A percentile compares a stretch with the other conserved stretches of the same genome.
Conservation (phyloP, 2,888 invertebrate genomes). For the Cephus pygmeus region DNA sequence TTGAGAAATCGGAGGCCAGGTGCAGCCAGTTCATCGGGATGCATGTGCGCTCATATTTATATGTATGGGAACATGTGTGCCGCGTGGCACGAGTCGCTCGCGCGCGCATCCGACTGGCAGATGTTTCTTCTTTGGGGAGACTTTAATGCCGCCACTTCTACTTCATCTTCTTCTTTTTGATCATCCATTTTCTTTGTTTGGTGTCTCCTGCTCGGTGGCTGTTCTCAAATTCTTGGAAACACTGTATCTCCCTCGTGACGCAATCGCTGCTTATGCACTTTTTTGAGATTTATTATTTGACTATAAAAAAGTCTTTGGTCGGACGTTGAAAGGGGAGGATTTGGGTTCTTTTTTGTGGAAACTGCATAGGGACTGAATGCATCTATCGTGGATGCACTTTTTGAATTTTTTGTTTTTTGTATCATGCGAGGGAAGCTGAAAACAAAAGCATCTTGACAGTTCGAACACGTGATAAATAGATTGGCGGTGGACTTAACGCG, state of each 20-base stretch:
- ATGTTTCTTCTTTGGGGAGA: conserved; percentile 32
- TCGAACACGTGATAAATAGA: no score
- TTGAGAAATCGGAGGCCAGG: conserved; percentile 3
- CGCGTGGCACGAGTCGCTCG: conserved; percentile 34
- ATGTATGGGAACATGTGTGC: conserved; percentile 4
- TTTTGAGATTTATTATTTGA: neutral
- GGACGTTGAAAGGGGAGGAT: neutral
- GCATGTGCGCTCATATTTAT: conserved; percentile 9
- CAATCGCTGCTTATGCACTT: neutral
- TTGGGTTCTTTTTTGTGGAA: neutral
- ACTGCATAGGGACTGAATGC: neutral
- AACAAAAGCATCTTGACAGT: no score
- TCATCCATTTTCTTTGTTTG: neutral
- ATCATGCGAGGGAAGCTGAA: no score
- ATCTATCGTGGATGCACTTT: neutral
- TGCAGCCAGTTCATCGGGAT: conserved; percentile 1
- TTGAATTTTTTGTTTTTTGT: neutral
- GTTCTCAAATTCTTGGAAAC: neutral
- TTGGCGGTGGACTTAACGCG: neutral
- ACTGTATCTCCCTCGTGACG: neutral
- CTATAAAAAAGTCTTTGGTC: neutral
- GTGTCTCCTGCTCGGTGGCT: neutral
- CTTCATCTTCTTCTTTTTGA: neutral
- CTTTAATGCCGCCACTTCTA: neutral
- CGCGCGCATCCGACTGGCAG: conserved; percentile 29